phyloP scores from a whole-genome alignment of 2,888 invertebrate genomes.

The Andrena minutula region DNA sequence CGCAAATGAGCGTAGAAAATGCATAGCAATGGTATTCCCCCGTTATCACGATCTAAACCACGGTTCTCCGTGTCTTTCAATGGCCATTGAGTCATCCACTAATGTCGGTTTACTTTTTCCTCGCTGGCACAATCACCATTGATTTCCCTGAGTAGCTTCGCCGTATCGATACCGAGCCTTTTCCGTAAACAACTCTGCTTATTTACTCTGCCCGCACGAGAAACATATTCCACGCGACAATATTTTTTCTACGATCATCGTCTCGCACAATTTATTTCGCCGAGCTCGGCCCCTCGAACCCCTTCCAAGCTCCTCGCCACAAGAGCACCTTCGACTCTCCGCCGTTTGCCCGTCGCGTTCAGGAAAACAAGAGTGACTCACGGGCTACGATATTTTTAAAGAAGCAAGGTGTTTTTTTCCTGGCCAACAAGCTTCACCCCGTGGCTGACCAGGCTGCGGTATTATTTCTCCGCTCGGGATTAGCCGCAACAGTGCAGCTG shows the following conservation, averaged over 20 bases:
- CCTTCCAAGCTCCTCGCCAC: neutral
- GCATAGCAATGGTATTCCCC: slow-evolving; percentile 23
- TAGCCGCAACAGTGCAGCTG: slow-evolving; percentile 27
- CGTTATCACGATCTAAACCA: slow-evolving; percentile 38
- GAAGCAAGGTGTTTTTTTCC: slow-evolving; percentile 32
- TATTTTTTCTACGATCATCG: neutral
- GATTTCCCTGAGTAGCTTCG: neutral
- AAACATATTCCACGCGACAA: no score
- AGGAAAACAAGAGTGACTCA: slow-evolving; percentile 8
- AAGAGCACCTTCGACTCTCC: neutral
- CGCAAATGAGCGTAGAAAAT: slow-evolving; percentile 28
- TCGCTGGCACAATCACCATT: slow-evolving; percentile 14
- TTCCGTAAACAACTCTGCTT: neutral
- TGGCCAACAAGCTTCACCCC: neutral
- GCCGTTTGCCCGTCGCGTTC: neutral
- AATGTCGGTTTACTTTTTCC: slow-evolving; percentile 36
- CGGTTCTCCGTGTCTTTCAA: slow-evolving; percentile 20
- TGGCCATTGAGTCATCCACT: slow-evolving; percentile 39
- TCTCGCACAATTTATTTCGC: neutral
- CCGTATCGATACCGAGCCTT: neutral
- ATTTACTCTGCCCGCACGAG: neutral
- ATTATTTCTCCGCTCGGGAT: slow-evolving; percentile 42
- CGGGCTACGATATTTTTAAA: slow-evolving; percentile 17
- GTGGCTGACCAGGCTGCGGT: neutral
- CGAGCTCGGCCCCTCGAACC: neutral